Conservation (phyloP, 2,888 invertebrate genomes). For the Spisula solida region DNA sequence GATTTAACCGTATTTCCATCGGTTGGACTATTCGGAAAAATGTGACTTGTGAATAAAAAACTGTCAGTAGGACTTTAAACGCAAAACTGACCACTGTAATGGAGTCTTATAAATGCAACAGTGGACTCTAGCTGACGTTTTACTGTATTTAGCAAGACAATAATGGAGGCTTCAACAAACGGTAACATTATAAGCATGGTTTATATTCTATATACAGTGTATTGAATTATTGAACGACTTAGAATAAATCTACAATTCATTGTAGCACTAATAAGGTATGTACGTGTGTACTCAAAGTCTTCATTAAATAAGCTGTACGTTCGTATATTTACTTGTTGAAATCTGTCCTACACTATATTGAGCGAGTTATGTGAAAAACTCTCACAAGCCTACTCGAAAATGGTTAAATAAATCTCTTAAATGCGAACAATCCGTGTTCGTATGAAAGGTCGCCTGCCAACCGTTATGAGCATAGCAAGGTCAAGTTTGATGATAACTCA, state of each 20-base stretch:
- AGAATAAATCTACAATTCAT: background rate
- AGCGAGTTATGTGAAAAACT: background rate
- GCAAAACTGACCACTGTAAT: too few relatives aligned
- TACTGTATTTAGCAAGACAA: too few relatives aligned
- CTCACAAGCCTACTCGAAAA: constrained; percentile 9
- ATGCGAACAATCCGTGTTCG: background rate
- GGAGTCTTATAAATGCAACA: too few relatives aligned
- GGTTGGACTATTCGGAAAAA: too few relatives aligned
- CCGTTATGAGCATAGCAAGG: background rate
- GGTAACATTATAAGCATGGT: too few relatives aligned
- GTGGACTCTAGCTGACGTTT: too few relatives aligned
- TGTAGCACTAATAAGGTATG: background rate
- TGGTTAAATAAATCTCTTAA: constrained; percentile 4
- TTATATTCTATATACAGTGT: too few relatives aligned
- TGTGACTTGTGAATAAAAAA: too few relatives aligned
- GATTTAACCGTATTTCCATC: too few relatives aligned
- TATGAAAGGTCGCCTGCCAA: background rate
- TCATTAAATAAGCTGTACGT: background rate
- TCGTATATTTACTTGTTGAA: background rate
- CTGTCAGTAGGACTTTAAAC: too few relatives aligned
- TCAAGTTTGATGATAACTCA: background rate
- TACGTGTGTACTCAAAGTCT: background rate
- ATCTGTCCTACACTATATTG: background rate
- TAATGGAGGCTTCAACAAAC: too few relatives aligned
- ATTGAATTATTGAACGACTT: too few relatives aligned